A percentile compares a stretch with the other conserved stretches of the same genome.
Evolutionary conservation across 1,140 invertebrate species (phyloP).

Genomic region (Pteromalus puparum): DNA sequence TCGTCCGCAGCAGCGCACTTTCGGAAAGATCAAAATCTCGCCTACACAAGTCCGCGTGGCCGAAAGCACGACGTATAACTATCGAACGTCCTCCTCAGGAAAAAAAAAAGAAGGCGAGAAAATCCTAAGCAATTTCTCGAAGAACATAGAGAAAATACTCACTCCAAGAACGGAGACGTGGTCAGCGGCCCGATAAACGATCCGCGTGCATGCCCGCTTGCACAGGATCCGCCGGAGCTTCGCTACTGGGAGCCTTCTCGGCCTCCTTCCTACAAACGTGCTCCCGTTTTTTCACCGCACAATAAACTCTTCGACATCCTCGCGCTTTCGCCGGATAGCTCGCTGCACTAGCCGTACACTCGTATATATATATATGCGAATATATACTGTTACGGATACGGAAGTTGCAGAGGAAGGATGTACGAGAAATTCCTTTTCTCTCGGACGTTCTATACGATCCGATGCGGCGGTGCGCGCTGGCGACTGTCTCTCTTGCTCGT

Average conservation of each 20-base stretch:
- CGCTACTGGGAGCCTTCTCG: neutral
- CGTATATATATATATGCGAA: too few relatives aligned
- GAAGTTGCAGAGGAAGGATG: neutral
- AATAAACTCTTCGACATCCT: neutral
- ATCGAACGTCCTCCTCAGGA: neutral
- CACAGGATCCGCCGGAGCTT: neutral
- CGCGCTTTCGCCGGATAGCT: neutral
- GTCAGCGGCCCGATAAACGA: slow-evolving; percentile 53
- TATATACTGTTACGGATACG: neutral
- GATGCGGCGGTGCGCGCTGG: neutral
- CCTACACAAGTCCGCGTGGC: neutral
- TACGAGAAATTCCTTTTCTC: neutral
- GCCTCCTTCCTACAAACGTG: slow-evolving; percentile 1
- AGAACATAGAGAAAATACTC: slow-evolving; percentile 20
- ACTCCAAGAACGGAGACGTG: slow-evolving; percentile 52
- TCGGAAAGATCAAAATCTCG: neutral
- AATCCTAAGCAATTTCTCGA: neutral
- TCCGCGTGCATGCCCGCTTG: slow-evolving; percentile 59
- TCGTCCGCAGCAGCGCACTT: neutral
- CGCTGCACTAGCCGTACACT: too few relatives aligned
- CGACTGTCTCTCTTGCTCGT: neutral
- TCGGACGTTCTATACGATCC: neutral
- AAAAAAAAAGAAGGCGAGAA: neutral
- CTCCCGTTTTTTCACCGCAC: neutral
- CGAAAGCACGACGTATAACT: neutral